Conservation (phyloP, 2,888 invertebrate species). For the Thymelicus sylvestris region DNA sequence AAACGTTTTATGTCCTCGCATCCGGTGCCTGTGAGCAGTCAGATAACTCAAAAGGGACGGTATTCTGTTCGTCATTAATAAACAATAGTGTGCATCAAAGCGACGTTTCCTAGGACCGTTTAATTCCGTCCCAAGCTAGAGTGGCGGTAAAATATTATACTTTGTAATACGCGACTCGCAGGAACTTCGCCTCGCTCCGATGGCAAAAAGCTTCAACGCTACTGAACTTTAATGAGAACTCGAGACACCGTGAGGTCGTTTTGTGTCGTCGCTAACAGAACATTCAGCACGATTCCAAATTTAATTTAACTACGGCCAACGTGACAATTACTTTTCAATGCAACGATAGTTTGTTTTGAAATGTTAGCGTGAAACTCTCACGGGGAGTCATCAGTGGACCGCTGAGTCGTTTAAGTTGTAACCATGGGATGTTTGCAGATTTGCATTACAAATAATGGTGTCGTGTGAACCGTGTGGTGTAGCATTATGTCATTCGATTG, state of each 20-base stretch:
- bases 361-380: constrained; percentile 48
- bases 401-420: constrained; percentile 45
- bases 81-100: constrained; percentile 71
- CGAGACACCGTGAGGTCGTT: constrained; percentile 7
- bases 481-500: too few relatives aligned
- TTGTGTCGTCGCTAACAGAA: too few relatives aligned
- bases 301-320: too few relatives aligned
- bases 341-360: constrained; percentile 41
- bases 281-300: too few relatives aligned
- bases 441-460: constrained; percentile 71
- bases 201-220: constrained; percentile 27
- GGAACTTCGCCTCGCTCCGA: constrained; percentile 44
- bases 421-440: constrained; percentile 66
- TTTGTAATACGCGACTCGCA: constrained; percentile 33
- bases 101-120: constrained; percentile 58
- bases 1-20: constrained; percentile 58
- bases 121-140: constrained; percentile 49
- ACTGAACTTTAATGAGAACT: constrained; percentile 20
- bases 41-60: constrained; percentile 55
- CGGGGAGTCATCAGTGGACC: constrained; percentile 38
- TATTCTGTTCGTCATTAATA: constrained; percentile 61
- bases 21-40: constrained; percentile 51
- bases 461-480: constrained; percentile 54
- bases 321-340: constrained; percentile 36
- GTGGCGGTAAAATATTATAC: constrained; percentile 27